Percentiles rank a stretch among this genome's conserved stretches.
Evolutionary conservation across 2,888 invertebrate species (phyloP).

Genomic region (Cylindroiulus punctatus): DNA sequence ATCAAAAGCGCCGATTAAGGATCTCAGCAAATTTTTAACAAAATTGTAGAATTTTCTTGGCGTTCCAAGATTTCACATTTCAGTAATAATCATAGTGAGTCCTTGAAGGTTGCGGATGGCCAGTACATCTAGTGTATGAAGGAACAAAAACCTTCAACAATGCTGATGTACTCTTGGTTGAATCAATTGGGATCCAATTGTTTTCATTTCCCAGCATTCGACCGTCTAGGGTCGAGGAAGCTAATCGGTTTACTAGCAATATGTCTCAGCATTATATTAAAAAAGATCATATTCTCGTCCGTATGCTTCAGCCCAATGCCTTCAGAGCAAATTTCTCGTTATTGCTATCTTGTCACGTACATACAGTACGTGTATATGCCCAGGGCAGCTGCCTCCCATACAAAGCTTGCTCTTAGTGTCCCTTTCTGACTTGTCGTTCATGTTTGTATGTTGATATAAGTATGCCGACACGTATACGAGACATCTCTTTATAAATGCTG

Average conservation of each 20-base stretch:
- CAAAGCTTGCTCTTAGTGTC: background rate
- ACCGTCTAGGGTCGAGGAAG: background rate
- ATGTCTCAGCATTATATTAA: background rate
- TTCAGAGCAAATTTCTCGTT: background rate
- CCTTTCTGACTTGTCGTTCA: background rate
- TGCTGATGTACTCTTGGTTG: no score
- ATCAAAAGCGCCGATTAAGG: no score
- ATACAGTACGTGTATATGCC: no score
- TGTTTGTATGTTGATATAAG: conserved; percentile 8
- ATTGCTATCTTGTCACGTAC: conserved; percentile 21
- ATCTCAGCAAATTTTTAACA: no score
- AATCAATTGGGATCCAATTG: no score
- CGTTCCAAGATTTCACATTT: no score
- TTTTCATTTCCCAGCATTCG: background rate
- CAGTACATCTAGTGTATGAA: no score
- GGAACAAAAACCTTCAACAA: no score
- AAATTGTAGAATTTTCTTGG: no score
- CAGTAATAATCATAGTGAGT: no score
- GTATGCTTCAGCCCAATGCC: background rate
- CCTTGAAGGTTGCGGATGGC: no score
- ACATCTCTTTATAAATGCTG: background rate
- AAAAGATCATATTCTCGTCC: background rate
- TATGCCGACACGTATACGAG: background rate
- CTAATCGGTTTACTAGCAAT: background rate
- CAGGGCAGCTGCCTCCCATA: background rate